phyloP scores from a whole-genome alignment of 2,888 invertebrate genomes.

The Chironomus tentans region DNA sequence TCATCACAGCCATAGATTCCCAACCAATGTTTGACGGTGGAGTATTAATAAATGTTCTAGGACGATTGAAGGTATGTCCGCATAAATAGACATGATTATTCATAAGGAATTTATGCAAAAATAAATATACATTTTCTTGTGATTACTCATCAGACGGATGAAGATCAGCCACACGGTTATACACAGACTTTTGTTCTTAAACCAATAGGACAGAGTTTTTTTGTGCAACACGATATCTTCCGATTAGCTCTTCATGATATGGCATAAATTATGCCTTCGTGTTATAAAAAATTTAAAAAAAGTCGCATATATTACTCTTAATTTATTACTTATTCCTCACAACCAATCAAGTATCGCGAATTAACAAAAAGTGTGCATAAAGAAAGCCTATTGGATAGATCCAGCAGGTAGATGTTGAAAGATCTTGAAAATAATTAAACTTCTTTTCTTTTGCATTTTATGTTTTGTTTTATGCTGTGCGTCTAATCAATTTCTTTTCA shows the following conservation, averaged over 20 bases:
- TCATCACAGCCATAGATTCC: slow-evolving; percentile 87
- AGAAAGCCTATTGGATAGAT: too few relatives aligned
- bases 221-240: slow-evolving; percentile 92
- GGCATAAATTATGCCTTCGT: slow-evolving; percentile 38
- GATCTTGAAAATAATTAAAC: too few relatives aligned
- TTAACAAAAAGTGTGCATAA: background rate
- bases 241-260: slow-evolving; percentile 83
- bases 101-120: background rate
- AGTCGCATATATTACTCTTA: background rate
- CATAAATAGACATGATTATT: too few relatives aligned
- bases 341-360: too few relatives aligned
- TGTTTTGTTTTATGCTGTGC: too few relatives aligned
- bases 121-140: background rate
- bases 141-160: slow-evolving; percentile 64
- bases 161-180: slow-evolving; percentile 89
- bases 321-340: too few relatives aligned
- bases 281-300: background rate
- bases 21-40: slow-evolving; percentile 99
- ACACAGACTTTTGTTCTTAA: slow-evolving; percentile 89
- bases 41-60: slow-evolving; percentile 89
- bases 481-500: too few relatives aligned
- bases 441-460: too few relatives aligned
- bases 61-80: slow-evolving; percentile 79
- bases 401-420: too few relatives aligned
- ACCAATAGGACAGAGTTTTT: slow-evolving; percentile 79